Conservation (phyloP, 2,797 vertebrate species). For the Myripristis jacobus region DNA sequence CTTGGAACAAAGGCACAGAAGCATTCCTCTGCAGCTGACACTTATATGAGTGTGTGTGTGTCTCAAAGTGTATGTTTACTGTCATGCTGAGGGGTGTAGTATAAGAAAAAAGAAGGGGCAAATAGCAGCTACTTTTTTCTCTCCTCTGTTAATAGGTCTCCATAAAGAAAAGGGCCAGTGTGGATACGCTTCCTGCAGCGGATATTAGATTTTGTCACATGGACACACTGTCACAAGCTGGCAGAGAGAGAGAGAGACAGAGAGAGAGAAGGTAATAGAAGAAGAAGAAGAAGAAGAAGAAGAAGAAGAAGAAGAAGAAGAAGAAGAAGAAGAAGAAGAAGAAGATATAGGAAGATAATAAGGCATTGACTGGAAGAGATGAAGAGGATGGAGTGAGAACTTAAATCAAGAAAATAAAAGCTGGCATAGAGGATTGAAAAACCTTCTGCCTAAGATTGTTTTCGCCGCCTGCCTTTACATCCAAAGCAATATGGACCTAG, state of each 20-base stretch:
- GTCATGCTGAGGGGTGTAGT: not conserved
- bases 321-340: not conserved
- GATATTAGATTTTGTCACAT: conserved; percentile 51
- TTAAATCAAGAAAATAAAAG: conserved; percentile 10
- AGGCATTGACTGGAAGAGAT: not conserved
- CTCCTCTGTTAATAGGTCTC: not conserved
- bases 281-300: conserved; percentile 3
- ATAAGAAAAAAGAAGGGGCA: not conserved
- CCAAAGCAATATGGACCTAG: conserved; percentile 28
- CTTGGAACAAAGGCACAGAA: not conserved
- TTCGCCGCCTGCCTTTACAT: conserved; percentile 9
- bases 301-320: not conserved
- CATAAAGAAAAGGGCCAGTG: not conserved
- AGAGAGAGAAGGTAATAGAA: not conserved
- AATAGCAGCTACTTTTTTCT: not conserved
- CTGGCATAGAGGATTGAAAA: not conserved
- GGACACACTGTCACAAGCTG: conserved; percentile 32
- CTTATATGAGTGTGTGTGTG: conserved; percentile 7
- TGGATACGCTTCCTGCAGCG: conserved; percentile 55
- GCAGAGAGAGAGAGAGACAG: conserved; percentile 8
- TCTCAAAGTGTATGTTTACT: conserved; percentile 23
- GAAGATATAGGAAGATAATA: not conserved
- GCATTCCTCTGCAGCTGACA: not conserved
- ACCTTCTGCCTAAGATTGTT: conserved; percentile 7
- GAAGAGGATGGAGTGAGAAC: conserved; percentile 7